Conservation (phyloP, 2,797 vertebrate genomes). For the Eurystomus glaucurus region DNA sequence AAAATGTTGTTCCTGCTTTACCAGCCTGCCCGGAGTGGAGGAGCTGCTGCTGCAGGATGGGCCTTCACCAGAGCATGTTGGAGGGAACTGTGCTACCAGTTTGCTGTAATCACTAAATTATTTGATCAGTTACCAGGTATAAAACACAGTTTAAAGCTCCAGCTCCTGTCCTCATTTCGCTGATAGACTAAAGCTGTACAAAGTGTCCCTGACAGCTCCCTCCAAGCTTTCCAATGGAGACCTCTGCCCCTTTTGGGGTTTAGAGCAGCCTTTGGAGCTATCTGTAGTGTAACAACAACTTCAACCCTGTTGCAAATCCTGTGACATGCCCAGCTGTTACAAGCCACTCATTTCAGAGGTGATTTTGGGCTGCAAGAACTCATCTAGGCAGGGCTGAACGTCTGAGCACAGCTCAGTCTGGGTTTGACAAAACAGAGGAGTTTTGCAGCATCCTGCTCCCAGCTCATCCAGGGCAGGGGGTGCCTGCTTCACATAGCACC, state of each 20-base stretch:
- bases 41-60: neutral
- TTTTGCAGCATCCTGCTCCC: neutral
- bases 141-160: neutral
- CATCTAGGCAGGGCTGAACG: neutral
- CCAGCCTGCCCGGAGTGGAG: neutral
- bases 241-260: neutral
- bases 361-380: rapidly evolving
- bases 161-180: neutral
- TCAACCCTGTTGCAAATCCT: neutral
- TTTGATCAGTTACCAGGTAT: neutral
- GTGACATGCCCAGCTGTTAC: neutral
- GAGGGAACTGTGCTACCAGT: neutral
- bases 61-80: neutral
- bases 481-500: neutral
- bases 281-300: neutral
- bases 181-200: neutral
- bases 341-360: neutral
- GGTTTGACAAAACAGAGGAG: neutral
- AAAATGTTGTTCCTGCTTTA: neutral
- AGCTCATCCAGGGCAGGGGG: neutral
- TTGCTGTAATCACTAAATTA: neutral
- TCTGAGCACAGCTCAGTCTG: neutral
- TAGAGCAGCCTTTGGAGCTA: neutral
- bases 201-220: too few relatives aligned
- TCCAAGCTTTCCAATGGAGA: neutral